Conservation (phyloP, 2,888 invertebrate genomes). For the Volucella inflata region DNA sequence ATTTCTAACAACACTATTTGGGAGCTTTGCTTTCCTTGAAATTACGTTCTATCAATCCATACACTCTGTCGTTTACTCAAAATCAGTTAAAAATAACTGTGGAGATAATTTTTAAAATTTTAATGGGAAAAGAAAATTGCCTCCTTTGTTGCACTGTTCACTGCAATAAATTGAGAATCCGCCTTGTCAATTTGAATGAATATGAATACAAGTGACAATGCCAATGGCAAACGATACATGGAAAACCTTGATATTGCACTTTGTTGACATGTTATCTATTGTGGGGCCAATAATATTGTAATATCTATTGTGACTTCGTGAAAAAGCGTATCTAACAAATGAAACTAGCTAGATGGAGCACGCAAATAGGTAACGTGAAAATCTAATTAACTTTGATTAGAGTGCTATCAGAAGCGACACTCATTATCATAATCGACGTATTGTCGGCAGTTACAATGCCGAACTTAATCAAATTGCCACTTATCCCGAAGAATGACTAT, state of each 20-base stretch:
- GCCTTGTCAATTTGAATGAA: not conserved
- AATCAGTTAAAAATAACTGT: not conserved
- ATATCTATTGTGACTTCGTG: not conserved
- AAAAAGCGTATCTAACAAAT: slow-evolving; percentile 35
- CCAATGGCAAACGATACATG: not conserved
- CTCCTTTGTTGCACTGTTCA: slow-evolving; percentile 34
- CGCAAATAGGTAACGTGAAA: not conserved
- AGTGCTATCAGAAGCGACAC: slow-evolving; percentile 1
- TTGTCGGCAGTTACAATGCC: not conserved
- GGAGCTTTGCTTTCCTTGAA: not conserved
- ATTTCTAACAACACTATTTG: too few species aligned
- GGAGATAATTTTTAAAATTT: not conserved
- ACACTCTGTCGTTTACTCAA: slow-evolving; percentile 20
- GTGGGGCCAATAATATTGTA: slow-evolving; percentile 3
- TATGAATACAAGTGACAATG: not conserved
- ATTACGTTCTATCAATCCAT: not conserved
- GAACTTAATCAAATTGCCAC: slow-evolving; percentile 10
- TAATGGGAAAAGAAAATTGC: slow-evolving; percentile 12
- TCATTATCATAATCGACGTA: slow-evolving; percentile 9
- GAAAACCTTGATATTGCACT: slow-evolving; percentile 34
- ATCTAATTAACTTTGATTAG: slow-evolving; percentile 28
- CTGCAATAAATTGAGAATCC: slow-evolving; percentile 6
- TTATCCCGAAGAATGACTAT: not conserved
- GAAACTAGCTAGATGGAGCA: not conserved
- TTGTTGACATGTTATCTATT: slow-evolving; percentile 10